Evolutionary conservation across 2,113 vertebrate species (phyloP).

Genomic region (Gymnarchus niloticus): DNA sequence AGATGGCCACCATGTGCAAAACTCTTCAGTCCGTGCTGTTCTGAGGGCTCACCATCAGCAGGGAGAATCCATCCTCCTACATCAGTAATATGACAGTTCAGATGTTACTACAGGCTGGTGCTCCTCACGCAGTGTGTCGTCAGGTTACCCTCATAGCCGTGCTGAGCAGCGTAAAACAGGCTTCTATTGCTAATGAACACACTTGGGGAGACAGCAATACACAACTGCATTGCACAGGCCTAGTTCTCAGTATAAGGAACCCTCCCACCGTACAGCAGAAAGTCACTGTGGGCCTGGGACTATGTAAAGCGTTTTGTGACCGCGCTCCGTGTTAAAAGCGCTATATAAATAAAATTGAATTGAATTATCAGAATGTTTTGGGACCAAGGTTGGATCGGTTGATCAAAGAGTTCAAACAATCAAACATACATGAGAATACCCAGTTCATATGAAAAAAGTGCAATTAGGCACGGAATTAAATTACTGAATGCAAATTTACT

Average conservation of each 20-base stretch:
- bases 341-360: too few relatives aligned
- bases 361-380: too few relatives aligned
- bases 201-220: neutral
- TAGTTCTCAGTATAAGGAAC: neutral
- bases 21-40: conserved; percentile 65
- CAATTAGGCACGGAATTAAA: too few relatives aligned
- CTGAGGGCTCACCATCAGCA: conserved; percentile 32
- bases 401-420: too few relatives aligned
- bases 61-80: conserved; percentile 15
- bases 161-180: neutral
- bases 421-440: too few relatives aligned
- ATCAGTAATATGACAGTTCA: conserved; percentile 55
- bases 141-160: neutral
- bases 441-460: too few relatives aligned
- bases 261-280: too few relatives aligned
- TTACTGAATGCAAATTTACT: too few relatives aligned
- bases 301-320: too few relatives aligned
- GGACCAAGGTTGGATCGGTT: too few relatives aligned
- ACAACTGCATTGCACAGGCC: neutral
- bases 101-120: conserved; percentile 6
- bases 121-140: neutral
- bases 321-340: too few relatives aligned
- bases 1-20: conserved; percentile 64
- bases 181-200: neutral
- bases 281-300: too few relatives aligned